Evolutionary conservation across 1,140 invertebrate genomes (phyloP).

Genomic region (Heliconius eleuchia): DNA sequence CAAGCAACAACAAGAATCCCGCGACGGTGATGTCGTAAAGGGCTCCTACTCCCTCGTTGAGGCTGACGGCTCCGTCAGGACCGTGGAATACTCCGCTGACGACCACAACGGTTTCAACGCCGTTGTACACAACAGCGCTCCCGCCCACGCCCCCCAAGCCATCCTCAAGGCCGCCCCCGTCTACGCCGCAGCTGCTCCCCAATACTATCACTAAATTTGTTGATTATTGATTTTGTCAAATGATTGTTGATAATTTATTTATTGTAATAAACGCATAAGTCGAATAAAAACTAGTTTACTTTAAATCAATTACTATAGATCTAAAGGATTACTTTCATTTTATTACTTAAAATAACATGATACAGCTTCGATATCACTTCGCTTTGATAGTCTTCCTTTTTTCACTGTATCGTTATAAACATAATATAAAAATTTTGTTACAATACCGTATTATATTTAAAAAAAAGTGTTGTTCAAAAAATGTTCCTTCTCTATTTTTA

Average conservation of each 20-base stretch:
- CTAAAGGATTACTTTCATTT: background rate
- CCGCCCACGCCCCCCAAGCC: slow-evolving; percentile 52
- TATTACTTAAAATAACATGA: no score
- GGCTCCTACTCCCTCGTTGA: slow-evolving; percentile 82
- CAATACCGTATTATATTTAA: no score
- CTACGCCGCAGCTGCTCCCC: slow-evolving; percentile 39
- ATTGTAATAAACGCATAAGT: slow-evolving; percentile 40
- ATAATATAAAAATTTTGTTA: no score
- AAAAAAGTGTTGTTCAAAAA: no score
- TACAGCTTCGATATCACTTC: no score
- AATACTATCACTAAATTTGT: slow-evolving; percentile 44
- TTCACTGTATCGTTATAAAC: no score
- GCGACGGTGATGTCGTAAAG: slow-evolving; percentile 80
- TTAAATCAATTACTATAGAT: background rate
- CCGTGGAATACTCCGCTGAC: slow-evolving; percentile 56
- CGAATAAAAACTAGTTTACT: background rate
- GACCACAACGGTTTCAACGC: slow-evolving; percentile 43
- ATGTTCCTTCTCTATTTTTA: no score
- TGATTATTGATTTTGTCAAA: slow-evolving; percentile 14
- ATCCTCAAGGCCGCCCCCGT: slow-evolving; percentile 51
- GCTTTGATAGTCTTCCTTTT: no score
- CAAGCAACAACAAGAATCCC: slow-evolving; percentile 72
- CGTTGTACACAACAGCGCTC: slow-evolving; percentile 76
- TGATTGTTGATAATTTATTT: slow-evolving; percentile 50
- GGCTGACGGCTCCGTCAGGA: slow-evolving; percentile 82